phyloP scores from a whole-genome alignment of 2,797 vertebrate genomes.

The Scarus forsteni region DNA sequence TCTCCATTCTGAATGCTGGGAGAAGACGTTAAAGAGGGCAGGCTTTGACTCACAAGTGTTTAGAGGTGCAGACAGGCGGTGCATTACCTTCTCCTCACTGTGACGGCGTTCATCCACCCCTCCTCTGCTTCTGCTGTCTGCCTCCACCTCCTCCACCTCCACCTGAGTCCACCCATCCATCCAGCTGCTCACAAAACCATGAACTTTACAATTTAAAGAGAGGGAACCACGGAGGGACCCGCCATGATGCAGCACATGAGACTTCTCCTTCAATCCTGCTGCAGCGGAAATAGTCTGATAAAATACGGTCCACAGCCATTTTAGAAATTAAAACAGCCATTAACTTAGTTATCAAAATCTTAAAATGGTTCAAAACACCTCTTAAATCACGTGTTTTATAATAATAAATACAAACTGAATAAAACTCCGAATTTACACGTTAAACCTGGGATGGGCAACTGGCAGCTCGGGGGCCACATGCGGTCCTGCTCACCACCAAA shows the following conservation, averaged over 20 bases:
- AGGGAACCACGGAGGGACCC: slow-evolving; percentile 79
- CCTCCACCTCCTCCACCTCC: slow-evolving; percentile 12
- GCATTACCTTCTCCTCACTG: slow-evolving; percentile 53
- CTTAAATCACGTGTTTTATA: too few relatives aligned
- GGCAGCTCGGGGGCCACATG: too few relatives aligned
- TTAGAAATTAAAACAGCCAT: too few relatives aligned
- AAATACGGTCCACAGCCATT: too few relatives aligned
- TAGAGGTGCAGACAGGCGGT: slow-evolving; percentile 53
- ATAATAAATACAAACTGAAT: too few relatives aligned
- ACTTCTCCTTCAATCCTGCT: slow-evolving; percentile 7
- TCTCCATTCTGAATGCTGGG: not conserved
- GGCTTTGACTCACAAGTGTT: slow-evolving; percentile 19
- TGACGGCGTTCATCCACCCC: slow-evolving; percentile 32
- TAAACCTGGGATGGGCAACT: too few relatives aligned
- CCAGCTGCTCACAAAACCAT: slow-evolving; percentile 63
- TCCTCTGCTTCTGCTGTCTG: not conserved
- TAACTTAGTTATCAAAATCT: too few relatives aligned
- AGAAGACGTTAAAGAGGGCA: not conserved
- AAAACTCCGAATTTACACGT: too few relatives aligned
- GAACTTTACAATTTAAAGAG: slow-evolving; percentile 79
- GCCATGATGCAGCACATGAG: slow-evolving; percentile 61
- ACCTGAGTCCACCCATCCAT: slow-evolving; percentile 52
- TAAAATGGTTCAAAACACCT: too few relatives aligned
- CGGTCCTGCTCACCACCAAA: too few relatives aligned
- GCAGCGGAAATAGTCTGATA: not conserved